These are phyloP conservation scores for Acronicta alni DNA, from an alignment of 2,888 invertebrate genomes.

Conservation along the genomic window DNA sequence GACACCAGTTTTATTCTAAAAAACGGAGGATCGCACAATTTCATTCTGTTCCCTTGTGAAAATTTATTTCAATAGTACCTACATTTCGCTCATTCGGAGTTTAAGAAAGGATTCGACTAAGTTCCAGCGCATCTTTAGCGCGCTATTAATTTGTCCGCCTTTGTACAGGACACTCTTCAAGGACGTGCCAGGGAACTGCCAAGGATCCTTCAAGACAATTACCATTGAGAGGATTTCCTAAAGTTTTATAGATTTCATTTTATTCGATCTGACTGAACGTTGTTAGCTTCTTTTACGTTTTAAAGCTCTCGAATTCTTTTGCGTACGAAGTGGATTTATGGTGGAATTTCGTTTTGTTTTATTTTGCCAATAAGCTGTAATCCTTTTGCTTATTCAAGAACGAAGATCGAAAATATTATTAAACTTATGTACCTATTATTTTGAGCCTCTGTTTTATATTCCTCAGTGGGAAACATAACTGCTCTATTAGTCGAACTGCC, in stretches of 20 bases:
- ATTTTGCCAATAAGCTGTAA: conserved; percentile 41
- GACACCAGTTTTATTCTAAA: conserved; percentile 75
- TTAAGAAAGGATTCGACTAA: conserved; percentile 64
- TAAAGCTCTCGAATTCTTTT: conserved; percentile 55
- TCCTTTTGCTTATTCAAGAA: conserved; percentile 13
- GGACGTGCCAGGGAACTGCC: conserved; percentile 59
- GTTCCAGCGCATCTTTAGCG: conserved; percentile 67
- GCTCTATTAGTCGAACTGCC: too few species aligned
- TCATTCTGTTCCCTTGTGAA: conserved; percentile 75
- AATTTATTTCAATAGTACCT: conserved; percentile 76
- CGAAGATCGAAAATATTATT: conserved; percentile 7
- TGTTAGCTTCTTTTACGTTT: conserved; percentile 57
- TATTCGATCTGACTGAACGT: conserved; percentile 55
- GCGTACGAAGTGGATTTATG: conserved; percentile 52
- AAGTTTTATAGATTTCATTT: conserved; percentile 62
- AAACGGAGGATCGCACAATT: conserved; percentile 72
- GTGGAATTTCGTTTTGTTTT: conserved; percentile 50
- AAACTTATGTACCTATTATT: too few species aligned
- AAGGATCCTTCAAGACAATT: conserved; percentile 60
- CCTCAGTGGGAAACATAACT: too few species aligned
- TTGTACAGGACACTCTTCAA: conserved; percentile 58
- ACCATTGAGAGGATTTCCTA: conserved; percentile 60
- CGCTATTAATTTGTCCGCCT: conserved; percentile 67
- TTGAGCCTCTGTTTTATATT: too few species aligned
- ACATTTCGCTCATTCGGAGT: conserved; percentile 63